Evolutionary conservation across 2,888 invertebrate genomes (phyloP), one percentile per base, ranked within the genome.

Genomic region (Macaria liturata): DNA sequence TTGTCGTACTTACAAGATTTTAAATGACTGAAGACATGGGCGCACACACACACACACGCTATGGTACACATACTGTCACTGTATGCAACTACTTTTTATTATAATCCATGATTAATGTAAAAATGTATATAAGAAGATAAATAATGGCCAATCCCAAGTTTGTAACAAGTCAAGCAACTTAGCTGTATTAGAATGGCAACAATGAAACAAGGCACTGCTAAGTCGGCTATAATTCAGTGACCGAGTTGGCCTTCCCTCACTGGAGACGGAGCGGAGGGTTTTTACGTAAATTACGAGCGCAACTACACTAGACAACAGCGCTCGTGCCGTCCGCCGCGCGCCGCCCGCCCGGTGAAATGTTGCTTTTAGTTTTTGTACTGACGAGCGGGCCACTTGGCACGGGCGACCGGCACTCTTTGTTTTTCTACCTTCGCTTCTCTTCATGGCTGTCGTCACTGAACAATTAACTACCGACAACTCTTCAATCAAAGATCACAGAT

Each of bases 231-330:
- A 46, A 46, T 47, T 50, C 46, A 9, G 45, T 45, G 30, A 50
- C 67, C 57, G 68, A 74, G 68, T 68, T 70, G 71, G 60, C 61
- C 55, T 39, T 57, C 48, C 47, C 54, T 59, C 57, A 44, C 32
- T 50, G 47, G 32, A 49, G 46, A 43, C 43, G 44, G 58, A 61
- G 62, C 68, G 66, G 68, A 68, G 67, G 68, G 63, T 75, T 79
- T 76, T 76, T 74, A 76, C 72, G 67, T 65, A 71, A 74, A 75
- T 76, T 70, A 72, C 52, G 45, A 60, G 50, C 55, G 31, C 70
- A 64, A 66, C 61, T 64, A 66, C 67, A 70, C 65, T 73, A 65
- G 61, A 71, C 59, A 59, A 60, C 57, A 54, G 40, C 20, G 57
- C 55, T 60, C 46, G 46, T 52, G 53, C 56, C 44, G 57, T 51